These are phyloP conservation scores for Austrolebias charrua DNA, from an alignment of 2,797 vertebrate genomes.

Conservation along the genomic window DNA sequence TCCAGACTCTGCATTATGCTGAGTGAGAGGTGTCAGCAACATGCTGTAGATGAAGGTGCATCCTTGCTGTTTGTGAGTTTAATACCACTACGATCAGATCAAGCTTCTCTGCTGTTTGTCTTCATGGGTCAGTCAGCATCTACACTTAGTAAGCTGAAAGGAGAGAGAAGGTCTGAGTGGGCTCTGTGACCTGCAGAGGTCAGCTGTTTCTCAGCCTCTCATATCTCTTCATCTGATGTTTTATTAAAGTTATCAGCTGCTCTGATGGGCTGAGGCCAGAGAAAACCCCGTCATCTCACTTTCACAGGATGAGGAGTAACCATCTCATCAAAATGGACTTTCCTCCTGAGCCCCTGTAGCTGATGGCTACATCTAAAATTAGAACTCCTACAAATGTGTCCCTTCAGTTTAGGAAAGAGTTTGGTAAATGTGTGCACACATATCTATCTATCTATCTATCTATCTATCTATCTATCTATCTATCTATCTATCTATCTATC, in stretches of 20 bases:
- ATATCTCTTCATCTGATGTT: slow-evolving; percentile 70
- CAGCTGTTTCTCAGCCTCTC: slow-evolving; percentile 45
- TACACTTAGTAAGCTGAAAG: neutral
- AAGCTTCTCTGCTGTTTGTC: neutral
- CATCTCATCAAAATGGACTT: neutral
- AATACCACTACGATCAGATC: neutral
- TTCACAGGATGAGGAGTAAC: slow-evolving; percentile 18
- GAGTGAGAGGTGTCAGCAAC: slow-evolving; percentile 25
- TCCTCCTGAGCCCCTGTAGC: too few relatives aligned
- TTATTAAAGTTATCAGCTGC: slow-evolving; percentile 52
- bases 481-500: too few relatives aligned
- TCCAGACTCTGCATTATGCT: slow-evolving; percentile 24
- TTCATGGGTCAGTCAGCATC: neutral
- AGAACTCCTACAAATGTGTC: too few relatives aligned
- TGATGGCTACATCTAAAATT: too few relatives aligned
- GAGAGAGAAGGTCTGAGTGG: slow-evolving; percentile 11
- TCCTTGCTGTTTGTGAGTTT: slow-evolving; percentile 9
- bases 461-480: too few relatives aligned
- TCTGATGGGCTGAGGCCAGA: slow-evolving; percentile 55
- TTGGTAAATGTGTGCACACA: too few relatives aligned
- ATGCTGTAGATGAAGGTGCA: slow-evolving; percentile 8
- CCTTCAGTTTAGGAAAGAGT: too few relatives aligned
- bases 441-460: too few relatives aligned
- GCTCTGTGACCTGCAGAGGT: slow-evolving; percentile 59
- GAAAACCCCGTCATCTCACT: slow-evolving; percentile 42